phyloP scores from a whole-genome alignment of 2,888 invertebrate genomes.

The Teleiodes luculella region DNA sequence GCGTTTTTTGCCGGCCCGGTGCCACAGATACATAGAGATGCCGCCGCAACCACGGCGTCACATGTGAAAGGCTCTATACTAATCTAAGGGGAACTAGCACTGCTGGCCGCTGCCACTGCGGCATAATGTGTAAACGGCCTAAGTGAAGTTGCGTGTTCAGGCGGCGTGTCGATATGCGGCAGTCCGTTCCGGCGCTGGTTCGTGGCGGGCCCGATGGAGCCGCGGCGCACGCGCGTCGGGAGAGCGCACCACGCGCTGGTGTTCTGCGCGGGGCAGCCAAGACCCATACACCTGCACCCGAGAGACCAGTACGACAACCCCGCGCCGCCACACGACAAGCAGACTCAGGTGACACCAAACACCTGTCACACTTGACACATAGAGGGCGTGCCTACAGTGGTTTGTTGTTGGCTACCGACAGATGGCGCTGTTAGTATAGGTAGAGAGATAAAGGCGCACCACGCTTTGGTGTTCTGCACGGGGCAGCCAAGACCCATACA shows the following conservation, averaged over 20 bases:
- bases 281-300: conserved; percentile 91
- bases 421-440: too few relatives aligned
- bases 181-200: conserved; percentile 92
- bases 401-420: background rate
- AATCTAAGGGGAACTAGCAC: too few relatives aligned
- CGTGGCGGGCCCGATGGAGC: conserved; percentile 89
- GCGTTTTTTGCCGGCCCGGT: too few relatives aligned
- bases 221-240: conserved; percentile 87
- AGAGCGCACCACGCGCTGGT: conserved; percentile 80
- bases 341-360: background rate
- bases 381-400: background rate
- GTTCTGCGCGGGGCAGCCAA: conserved; percentile 84
- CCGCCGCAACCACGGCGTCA: too few relatives aligned
- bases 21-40: too few relatives aligned
- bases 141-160: conserved; percentile 29
- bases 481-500: conserved; percentile 86
- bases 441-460: too few relatives aligned
- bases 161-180: conserved; percentile 88
- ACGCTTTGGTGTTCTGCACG: conserved; percentile 86
- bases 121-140: too few relatives aligned
- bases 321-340: conserved; percentile 37
- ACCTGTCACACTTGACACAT: background rate
- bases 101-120: too few relatives aligned
- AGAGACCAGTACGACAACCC: conserved; percentile 92
- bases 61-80: too few relatives aligned